phyloP scores from a whole-genome alignment of 1,140 invertebrate genomes.

The Nebria ingens region DNA sequence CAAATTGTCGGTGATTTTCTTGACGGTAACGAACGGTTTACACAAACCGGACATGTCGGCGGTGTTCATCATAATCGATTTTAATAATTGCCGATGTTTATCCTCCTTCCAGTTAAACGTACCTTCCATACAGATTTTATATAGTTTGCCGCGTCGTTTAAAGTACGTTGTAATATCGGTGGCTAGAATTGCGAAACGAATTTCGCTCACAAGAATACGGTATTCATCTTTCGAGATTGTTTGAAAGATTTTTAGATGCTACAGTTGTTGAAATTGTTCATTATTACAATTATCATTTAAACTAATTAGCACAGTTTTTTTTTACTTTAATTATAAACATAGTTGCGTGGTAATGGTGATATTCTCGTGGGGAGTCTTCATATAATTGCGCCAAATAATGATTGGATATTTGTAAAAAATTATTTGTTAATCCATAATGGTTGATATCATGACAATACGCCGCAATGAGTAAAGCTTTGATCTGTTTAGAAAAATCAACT shows the following conservation, averaged over 20 bases:
- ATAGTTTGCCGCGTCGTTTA: conserved; percentile 35
- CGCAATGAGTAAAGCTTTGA: conserved; percentile 39
- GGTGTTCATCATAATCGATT: conserved; percentile 45
- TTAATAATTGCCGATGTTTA: conserved; percentile 36
- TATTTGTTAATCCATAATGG: conserved; percentile 46
- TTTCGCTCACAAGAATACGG: conserved; percentile 29
- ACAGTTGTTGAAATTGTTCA: background rate
- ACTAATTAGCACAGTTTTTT: conserved; percentile 4
- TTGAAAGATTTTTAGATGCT: background rate
- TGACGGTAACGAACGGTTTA: conserved; percentile 42
- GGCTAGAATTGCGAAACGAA: conserved; percentile 42
- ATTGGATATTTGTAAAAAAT: conserved; percentile 39
- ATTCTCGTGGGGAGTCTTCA: conserved; percentile 40
- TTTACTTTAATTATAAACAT: conserved; percentile 40
- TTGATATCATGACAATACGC: conserved; percentile 47
- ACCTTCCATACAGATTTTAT: conserved; percentile 33
- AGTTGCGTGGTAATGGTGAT: conserved; percentile 43
- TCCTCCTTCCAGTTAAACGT: conserved; percentile 35
- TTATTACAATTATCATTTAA: conserved; percentile 2
- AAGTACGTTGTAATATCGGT: conserved; percentile 46
- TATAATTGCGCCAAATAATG: conserved; percentile 41
- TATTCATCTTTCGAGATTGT: background rate
- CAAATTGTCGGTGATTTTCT: conserved; percentile 37
- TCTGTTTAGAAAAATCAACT: no score
- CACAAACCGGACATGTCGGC: conserved; percentile 44